phyloP scores from a whole-genome alignment of 2,888 invertebrate genomes.

The Drosophila planitibia region DNA sequence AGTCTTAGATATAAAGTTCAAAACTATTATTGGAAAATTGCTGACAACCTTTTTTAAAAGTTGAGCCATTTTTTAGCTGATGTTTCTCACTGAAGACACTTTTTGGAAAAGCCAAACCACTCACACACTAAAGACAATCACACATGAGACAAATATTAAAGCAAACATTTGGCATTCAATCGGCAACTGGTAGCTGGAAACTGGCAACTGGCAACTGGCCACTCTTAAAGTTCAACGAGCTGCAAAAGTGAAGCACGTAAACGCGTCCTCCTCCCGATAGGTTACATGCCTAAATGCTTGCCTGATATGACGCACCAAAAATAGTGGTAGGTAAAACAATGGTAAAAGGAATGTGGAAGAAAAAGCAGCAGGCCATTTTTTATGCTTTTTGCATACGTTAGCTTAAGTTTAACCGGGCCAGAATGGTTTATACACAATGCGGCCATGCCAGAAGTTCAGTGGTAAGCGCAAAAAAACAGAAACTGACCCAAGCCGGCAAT shows the following conservation, averaged over 20 bases:
- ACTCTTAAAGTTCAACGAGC: conserved; percentile 14
- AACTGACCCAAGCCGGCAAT: not conserved
- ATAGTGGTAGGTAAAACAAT: not conserved
- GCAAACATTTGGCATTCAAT: conserved; percentile 2
- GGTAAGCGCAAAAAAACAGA: not conserved
- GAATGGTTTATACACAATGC: conserved; percentile 4
- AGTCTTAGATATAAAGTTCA: not conserved
- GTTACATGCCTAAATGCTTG: not conserved
- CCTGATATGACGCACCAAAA: conserved; percentile 1
- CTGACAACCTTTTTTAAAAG: not conserved
- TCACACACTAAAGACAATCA: not conserved
- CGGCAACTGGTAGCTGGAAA: not conserved
- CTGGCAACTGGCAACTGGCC: not conserved
- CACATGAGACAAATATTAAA: not conserved
- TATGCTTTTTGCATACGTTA: conserved; percentile 3
- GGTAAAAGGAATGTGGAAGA: too few relatives aligned
- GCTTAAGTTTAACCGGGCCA: conserved; percentile 1
- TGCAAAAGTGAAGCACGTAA: conserved; percentile 18
- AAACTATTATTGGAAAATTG: not conserved
- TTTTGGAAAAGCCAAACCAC: not conserved
- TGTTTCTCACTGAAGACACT: not conserved
- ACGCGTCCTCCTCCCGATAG: not conserved
- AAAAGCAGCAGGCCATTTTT: not conserved
- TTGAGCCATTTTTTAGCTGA: not conserved
- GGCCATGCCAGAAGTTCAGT: not conserved